Percentiles rank a stretch among this genome's conserved stretches.
Evolutionary conservation across 2,888 invertebrate genomes (phyloP).

Genomic region (Drosophila falleni): DNA sequence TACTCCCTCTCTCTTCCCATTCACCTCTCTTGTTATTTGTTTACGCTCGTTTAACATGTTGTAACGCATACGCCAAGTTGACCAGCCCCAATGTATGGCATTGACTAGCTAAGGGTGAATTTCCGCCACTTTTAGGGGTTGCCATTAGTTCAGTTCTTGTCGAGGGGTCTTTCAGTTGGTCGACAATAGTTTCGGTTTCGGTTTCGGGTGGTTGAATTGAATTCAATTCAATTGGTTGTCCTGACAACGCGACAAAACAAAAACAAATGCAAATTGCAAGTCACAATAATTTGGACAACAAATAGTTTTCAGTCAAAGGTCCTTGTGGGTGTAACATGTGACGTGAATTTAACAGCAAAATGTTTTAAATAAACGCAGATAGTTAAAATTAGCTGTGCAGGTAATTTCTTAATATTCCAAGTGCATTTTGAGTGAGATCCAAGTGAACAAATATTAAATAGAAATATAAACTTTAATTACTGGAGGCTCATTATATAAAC

Average conservation of each 20-base stretch:
- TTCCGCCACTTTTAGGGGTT: constrained; percentile 52
- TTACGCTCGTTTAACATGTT: constrained; percentile 51
- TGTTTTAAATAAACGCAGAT: constrained; percentile 18
- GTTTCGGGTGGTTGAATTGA: constrained; percentile 44
- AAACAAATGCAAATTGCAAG: constrained; percentile 33
- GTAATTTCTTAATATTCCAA: neutral
- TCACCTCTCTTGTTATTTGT: constrained; percentile 37
- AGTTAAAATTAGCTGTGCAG: neutral
- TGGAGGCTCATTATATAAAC: neutral
- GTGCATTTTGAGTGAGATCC: neutral
- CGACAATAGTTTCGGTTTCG: constrained; percentile 23
- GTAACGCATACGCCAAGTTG: constrained; percentile 55
- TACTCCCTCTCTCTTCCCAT: neutral
- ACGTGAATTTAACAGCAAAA: constrained; percentile 32
- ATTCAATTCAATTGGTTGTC: constrained; percentile 40
- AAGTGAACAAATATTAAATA: neutral
- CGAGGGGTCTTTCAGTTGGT: constrained; percentile 32
- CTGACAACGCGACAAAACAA: constrained; percentile 36
- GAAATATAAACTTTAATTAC: neutral
- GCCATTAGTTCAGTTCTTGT: neutral
- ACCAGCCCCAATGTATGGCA: constrained; percentile 53
- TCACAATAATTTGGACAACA: constrained; percentile 21
- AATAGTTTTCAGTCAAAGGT: constrained; percentile 64
- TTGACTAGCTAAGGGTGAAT: constrained; percentile 55
- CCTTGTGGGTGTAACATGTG: constrained; percentile 31